These are phyloP conservation scores for Rhinella marina DNA, from an alignment of 2,797 vertebrate genomes.

Conservation along the genomic window DNA sequence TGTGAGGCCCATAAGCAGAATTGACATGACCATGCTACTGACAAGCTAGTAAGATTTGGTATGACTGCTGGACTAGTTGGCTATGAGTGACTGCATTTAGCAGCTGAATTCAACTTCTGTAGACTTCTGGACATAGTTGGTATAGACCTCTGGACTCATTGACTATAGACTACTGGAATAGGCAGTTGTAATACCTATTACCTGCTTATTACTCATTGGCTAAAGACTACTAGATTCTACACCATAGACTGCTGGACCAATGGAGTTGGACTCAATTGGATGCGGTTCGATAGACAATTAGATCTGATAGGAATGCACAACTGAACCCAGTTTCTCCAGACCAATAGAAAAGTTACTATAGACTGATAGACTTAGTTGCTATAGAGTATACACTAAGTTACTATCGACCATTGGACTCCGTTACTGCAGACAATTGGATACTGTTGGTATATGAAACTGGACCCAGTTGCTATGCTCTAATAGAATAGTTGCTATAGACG, in stretches of 20 bases:
- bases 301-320: not conserved
- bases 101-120: not conserved
- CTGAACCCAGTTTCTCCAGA: not conserved
- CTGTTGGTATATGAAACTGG: not conserved
- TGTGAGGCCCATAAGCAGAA: not conserved
- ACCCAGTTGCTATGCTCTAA: not conserved
- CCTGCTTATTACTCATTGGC: not conserved
- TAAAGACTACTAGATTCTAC: not conserved
- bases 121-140: not conserved
- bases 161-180: not conserved
- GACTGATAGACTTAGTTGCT: not conserved
- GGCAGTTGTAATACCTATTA: no score
- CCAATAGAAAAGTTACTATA: not conserved
- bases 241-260: not conserved
- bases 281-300: no score
- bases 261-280: no score
- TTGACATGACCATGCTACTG: not conserved
- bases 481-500: not conserved
- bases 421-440: not conserved
- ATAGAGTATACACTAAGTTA: not conserved
- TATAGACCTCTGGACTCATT: not conserved
- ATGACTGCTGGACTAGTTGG: not conserved
- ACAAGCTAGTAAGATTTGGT: not conserved
- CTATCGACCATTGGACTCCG: not conserved
- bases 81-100: not conserved